Evolutionary conservation across 2,888 invertebrate genomes (phyloP).

Genomic region (Agonopterix subpropinquella): DNA sequence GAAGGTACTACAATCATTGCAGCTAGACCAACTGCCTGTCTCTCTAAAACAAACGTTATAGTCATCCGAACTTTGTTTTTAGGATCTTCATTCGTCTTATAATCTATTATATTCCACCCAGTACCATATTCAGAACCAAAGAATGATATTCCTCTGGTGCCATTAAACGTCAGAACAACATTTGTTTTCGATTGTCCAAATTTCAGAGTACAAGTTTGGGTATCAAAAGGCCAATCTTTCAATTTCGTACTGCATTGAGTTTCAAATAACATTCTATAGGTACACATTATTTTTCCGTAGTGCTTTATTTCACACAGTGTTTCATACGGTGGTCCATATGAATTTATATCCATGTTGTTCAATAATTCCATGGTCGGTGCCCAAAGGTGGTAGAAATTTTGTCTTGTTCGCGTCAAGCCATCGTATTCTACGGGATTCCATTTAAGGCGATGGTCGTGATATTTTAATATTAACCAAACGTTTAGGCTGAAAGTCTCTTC

Average conservation of each 20-base stretch:
- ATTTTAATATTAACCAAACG: slow-evolving; percentile 8
- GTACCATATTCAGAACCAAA: slow-evolving; percentile 25
- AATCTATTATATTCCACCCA: slow-evolving; percentile 36
- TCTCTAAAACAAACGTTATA: slow-evolving; percentile 31
- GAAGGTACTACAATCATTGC: slow-evolving; percentile 32
- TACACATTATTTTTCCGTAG: background rate
- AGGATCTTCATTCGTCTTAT: slow-evolving; percentile 14
- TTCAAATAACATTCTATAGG: background rate
- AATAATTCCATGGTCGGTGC: slow-evolving; percentile 20
- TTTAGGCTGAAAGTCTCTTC: slow-evolving; percentile 21
- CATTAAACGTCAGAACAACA: slow-evolving; percentile 14
- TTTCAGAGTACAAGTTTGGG: slow-evolving; percentile 18
- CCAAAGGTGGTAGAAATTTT: slow-evolving; percentile 20
- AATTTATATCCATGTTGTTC: slow-evolving; percentile 26
- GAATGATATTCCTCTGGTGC: slow-evolving; percentile 10
- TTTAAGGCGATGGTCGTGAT: slow-evolving; percentile 26
- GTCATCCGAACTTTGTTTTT: slow-evolving; percentile 18
- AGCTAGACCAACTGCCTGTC: slow-evolving; percentile 29
- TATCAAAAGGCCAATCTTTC: slow-evolving; percentile 26
- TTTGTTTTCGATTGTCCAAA: slow-evolving; percentile 17
- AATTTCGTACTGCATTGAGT: slow-evolving; percentile 16
- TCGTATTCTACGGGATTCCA: slow-evolving; percentile 32
- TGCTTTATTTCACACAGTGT: slow-evolving; percentile 11
- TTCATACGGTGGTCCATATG: slow-evolving; percentile 23
- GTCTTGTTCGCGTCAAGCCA: slow-evolving; percentile 14